Evolutionary conservation across 1,140 invertebrate genomes (phyloP).

Genomic region (Eurosta solidaginis): DNA sequence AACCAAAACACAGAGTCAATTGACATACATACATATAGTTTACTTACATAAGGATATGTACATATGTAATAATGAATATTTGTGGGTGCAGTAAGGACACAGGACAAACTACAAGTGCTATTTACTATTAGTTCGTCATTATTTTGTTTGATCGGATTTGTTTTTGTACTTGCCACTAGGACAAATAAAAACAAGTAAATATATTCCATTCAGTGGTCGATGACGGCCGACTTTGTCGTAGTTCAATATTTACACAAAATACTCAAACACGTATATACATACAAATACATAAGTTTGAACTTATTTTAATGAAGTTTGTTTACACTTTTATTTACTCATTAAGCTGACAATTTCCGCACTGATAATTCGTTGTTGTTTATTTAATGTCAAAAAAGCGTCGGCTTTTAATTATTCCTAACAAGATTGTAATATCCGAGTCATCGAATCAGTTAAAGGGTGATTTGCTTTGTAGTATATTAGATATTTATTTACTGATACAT

Average conservation of each 20-base stretch:
- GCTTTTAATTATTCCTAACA: constrained; percentile 18
- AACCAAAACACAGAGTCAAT: too few species aligned
- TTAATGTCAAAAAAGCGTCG: constrained; percentile 13
- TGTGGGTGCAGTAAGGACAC: background rate
- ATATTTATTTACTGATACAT: background rate
- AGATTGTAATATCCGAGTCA: background rate
- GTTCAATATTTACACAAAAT: constrained; percentile 26
- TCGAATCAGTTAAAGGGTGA: background rate
- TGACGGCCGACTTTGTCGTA: background rate
- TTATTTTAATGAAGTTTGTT: background rate
- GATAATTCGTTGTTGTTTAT: background rate
- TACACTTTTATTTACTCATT: constrained; percentile 24
- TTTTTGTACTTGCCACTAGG: background rate
- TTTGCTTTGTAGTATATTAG: background rate
- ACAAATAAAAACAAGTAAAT: too few species aligned
- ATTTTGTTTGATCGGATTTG: background rate
- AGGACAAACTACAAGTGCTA: too few species aligned
- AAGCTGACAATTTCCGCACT: background rate
- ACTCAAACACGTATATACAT: too few species aligned
- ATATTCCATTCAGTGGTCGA: background rate
- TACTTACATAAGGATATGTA: too few species aligned
- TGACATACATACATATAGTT: too few species aligned
- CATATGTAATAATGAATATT: too few species aligned
- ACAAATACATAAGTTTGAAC: background rate
- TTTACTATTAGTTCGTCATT: background rate